A percentile compares a stretch with the other conserved stretches of the same genome.
Conservation (phyloP, 2,113 vertebrate genomes). For the Lasiurus borealis region DNA sequence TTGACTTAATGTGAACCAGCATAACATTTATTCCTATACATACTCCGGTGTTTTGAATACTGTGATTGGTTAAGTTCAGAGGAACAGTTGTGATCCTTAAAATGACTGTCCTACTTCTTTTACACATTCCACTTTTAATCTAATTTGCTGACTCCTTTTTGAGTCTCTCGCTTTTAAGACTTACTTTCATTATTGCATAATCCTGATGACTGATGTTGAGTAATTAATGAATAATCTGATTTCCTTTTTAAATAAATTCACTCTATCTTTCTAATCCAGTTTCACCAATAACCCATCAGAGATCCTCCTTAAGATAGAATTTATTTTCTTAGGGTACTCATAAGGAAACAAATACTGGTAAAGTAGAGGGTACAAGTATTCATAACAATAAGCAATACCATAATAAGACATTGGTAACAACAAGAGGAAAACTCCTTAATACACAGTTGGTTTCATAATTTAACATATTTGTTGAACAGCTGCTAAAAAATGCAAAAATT, state of each 20-base stretch:
- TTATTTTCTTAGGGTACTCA: conserved; percentile 43
- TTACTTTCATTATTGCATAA: conserved; percentile 77
- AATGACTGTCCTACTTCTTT: conserved; percentile 40
- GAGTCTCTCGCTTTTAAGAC: conserved; percentile 60
- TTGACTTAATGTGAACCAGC: conserved; percentile 68
- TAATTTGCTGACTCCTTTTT: conserved; percentile 56
- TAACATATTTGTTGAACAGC: neutral
- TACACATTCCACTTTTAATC: conserved; percentile 42
- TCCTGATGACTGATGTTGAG: conserved; percentile 63
- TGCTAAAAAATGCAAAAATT: conserved; percentile 1
- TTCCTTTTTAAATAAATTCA: conserved; percentile 70
- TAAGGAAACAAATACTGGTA: conserved; percentile 7
- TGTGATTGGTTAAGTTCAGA: conserved; percentile 48
- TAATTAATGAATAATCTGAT: conserved; percentile 77
- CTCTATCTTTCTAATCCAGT: conserved; percentile 70
- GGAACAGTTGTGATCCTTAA: conserved; percentile 47
- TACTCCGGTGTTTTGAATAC: neutral
- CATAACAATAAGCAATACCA: neutral
- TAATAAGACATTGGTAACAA: neutral
- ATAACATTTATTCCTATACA: conserved; percentile 34
- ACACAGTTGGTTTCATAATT: neutral
- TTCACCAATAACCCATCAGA: conserved; percentile 67
- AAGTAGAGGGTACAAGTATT: conserved; percentile 31
- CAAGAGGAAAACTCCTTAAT: neutral
- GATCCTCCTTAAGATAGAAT: conserved; percentile 56